These are phyloP conservation scores for Hipposideros larvatus DNA, from an alignment of 2,797 vertebrate genomes.

Conservation along the genomic window DNA sequence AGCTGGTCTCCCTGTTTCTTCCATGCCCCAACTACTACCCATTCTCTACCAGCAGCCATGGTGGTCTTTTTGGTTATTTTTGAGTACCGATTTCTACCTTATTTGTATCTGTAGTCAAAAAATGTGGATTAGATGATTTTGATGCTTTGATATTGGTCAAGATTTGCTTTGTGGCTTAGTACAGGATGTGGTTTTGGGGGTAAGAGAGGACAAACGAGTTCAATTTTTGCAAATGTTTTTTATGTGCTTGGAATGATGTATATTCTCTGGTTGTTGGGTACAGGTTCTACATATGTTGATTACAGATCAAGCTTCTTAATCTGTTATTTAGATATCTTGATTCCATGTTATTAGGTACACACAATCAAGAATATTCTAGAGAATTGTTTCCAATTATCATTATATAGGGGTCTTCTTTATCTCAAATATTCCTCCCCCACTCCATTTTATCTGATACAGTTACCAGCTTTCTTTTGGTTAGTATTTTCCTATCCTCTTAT, in stretches of 20 bases:
- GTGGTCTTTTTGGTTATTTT: neutral
- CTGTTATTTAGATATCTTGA: neutral
- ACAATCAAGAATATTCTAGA: neutral
- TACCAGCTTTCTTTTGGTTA: neutral
- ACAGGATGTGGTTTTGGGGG: neutral
- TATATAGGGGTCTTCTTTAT: neutral
- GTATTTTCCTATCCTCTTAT: neutral
- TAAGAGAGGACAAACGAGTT: neutral
- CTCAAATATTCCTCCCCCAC: neutral
- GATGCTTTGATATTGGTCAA: neutral
- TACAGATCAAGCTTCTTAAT: neutral
- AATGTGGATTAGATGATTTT: neutral
- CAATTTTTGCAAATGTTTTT: neutral
- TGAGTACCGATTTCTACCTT: neutral
- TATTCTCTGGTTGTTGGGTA: neutral
- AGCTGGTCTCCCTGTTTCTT: neutral
- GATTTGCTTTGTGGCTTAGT: constrained; percentile 10
- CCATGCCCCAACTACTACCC: neutral
- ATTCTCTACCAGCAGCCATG: neutral
- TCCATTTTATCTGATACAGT: neutral
- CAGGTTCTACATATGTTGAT: neutral
- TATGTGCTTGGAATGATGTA: neutral
- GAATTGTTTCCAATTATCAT: neutral
- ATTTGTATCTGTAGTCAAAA: neutral
- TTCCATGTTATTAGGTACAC: neutral